These are phyloP conservation scores for Carlito syrichta DNA, from an alignment of 2,113 vertebrate species.

Conservation along the genomic window DNA sequence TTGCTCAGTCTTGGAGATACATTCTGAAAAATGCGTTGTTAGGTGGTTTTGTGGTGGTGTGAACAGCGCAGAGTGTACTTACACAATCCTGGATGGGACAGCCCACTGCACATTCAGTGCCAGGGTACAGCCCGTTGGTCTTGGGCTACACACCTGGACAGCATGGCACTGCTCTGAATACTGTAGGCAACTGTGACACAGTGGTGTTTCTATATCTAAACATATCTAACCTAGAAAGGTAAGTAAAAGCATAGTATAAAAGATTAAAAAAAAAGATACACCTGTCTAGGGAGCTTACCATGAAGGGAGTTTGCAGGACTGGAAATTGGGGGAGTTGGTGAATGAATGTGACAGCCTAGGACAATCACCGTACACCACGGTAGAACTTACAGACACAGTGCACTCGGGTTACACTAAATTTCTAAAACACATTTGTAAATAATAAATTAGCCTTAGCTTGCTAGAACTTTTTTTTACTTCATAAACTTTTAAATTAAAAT, in stretches of 20 bases:
- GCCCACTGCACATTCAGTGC: neutral
- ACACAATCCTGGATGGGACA: neutral
- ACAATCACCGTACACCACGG: neutral
- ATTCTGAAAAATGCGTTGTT: neutral
- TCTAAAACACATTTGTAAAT: neutral
- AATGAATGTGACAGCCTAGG: neutral
- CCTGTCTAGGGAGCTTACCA: neutral
- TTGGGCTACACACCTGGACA: neutral
- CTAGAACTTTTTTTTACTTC: neutral
- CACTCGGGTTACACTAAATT: neutral
- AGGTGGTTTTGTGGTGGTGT: neutral
- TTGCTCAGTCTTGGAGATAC: neutral
- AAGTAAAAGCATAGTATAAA: neutral
- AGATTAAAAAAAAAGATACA: neutral
- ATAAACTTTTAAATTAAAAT: neutral
- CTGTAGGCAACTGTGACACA: neutral
- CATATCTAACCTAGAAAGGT: neutral
- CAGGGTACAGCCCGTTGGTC: neutral
- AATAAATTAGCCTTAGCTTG: neutral
- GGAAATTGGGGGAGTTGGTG: neutral
- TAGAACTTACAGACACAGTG: neutral
- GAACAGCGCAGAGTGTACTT: neutral
- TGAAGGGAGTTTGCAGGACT: neutral
- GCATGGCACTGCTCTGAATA: neutral
- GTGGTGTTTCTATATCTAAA: neutral